Percentiles rank a stretch among this genome's conserved stretches.
These are phyloP conservation scores for Thyatira batis DNA, from an alignment of 2,888 invertebrate species.

Conservation along the genomic window DNA sequence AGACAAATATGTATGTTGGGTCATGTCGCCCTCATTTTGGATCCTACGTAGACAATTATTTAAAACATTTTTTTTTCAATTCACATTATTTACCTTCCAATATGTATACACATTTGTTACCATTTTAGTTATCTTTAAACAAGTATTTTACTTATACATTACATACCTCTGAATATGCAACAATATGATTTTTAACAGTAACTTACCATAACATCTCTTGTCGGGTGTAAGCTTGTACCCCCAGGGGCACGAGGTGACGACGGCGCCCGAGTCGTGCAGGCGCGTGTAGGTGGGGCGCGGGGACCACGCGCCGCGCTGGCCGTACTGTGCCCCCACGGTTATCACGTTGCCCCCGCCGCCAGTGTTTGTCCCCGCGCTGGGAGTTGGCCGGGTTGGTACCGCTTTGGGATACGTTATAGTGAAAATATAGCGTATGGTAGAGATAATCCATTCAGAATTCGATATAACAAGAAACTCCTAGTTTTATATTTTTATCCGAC, in stretches of 20 bases:
- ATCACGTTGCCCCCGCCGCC: slow-evolving; percentile 53
- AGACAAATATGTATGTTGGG: too few relatives aligned
- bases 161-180: background rate
- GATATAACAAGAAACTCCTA: too few relatives aligned
- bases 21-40: too few relatives aligned
- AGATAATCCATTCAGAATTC: too few relatives aligned
- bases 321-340: slow-evolving; percentile 74
- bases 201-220: slow-evolving; percentile 82
- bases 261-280: slow-evolving; percentile 42
- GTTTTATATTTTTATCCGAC: too few relatives aligned
- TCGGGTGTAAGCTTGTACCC: slow-evolving; percentile 90
- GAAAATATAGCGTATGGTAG: background rate
- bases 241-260: slow-evolving; percentile 84
- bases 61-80: too few relatives aligned
- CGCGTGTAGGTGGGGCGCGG: slow-evolving; percentile 52
- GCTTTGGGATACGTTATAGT: background rate
- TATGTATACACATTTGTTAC: too few relatives aligned
- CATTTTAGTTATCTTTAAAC: too few relatives aligned
- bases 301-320: slow-evolving; percentile 59
- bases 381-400: background rate
- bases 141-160: too few relatives aligned
- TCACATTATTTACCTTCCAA: too few relatives aligned
- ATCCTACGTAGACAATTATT: too few relatives aligned
- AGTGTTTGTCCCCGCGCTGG: background rate
- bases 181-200: background rate